Evolutionary conservation across 1,140 invertebrate species (phyloP), one percentile per base, ranked within the genome.

Genomic region (Pissodes strobi): DNA sequence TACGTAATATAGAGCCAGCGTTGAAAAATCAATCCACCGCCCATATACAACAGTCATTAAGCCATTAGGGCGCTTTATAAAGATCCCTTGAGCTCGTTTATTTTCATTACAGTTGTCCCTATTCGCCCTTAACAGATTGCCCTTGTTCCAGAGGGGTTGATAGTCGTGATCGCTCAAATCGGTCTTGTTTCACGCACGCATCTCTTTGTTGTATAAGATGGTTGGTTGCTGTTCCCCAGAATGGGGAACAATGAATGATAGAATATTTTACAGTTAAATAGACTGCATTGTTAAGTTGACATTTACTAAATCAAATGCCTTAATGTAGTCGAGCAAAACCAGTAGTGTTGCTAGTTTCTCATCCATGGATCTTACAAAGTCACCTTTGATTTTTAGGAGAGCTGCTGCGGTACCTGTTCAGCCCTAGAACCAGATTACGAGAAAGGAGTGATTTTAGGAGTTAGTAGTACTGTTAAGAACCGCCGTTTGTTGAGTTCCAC

Each of bases 1-100:
- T 22, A 25, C 19, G 17, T 51, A 25, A 25, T 25, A 55, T 12
- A 22, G 34, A 18, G 12, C 25, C 21, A 37, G 43, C 41, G 25
- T 27, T 19, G 62, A 51, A 65, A 65, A 65, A 65, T 65, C 63
- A 65, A 65, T 65, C 55, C 30, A 30, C 12, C 22, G 59, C n/a
- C 27, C 63, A 65, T 65, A 65, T 65, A 65, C 53, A 58, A 58
- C 45, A 65, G 63, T 65, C 63, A 65, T 65, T 65, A 65, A 65
- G 63, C 63, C 63, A 65, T 65, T 65, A 65, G 63, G 56, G 56
- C 51, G 53, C 63, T 59, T 55, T 65, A 59, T 52, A 65, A 53
- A 52, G 43, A 38, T 52, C 63, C 63, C 63, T 21, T 2, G 63
- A 23, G 55, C 63, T 65, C 63, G 63, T 65, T 65, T 65, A 65